Conservation (phyloP, 2,113 vertebrate species). For the Phoenicopterus ruber region DNA sequence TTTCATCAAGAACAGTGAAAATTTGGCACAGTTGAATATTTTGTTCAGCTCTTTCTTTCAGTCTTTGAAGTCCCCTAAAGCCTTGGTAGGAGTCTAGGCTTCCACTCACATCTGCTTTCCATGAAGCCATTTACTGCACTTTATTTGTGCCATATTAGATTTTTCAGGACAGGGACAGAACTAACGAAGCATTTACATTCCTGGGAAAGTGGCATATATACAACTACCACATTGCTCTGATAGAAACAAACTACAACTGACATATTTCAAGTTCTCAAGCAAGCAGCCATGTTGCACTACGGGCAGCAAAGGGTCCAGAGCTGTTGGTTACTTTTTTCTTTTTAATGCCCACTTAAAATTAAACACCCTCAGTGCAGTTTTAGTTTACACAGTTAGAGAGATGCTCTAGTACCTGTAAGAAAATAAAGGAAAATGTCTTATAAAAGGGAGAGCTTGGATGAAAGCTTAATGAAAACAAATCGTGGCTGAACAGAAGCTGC, state of each 20-base stretch:
- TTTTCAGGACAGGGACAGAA: constrained; percentile 63
- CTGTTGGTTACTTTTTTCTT: neutral
- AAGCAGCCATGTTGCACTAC: neutral
- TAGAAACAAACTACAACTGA: constrained; percentile 26
- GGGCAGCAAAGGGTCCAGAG: neutral
- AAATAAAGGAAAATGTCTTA: neutral
- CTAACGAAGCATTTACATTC: constrained; percentile 61
- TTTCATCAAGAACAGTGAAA: constrained; percentile 71
- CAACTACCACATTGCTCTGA: constrained; percentile 54
- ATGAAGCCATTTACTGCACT: constrained; percentile 66
- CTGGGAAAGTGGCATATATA: constrained; percentile 31
- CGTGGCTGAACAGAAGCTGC: neutral
- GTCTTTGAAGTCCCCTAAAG: constrained; percentile 66
- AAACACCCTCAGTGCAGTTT: neutral
- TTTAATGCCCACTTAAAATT: neutral
- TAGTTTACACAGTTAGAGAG: neutral
- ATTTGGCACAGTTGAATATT: constrained; percentile 66
- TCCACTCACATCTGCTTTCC: constrained; percentile 71
- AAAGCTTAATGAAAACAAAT: neutral
- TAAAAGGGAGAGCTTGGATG: neutral
- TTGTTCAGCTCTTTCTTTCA: constrained; percentile 60
- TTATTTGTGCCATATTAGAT: constrained; percentile 68
- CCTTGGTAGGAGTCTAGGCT: constrained; percentile 58
- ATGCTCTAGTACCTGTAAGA: neutral
- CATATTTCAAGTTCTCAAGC: neutral